Evolutionary conservation across 2,113 vertebrate species (phyloP).

Genomic region (Catharus fuscescens): DNA sequence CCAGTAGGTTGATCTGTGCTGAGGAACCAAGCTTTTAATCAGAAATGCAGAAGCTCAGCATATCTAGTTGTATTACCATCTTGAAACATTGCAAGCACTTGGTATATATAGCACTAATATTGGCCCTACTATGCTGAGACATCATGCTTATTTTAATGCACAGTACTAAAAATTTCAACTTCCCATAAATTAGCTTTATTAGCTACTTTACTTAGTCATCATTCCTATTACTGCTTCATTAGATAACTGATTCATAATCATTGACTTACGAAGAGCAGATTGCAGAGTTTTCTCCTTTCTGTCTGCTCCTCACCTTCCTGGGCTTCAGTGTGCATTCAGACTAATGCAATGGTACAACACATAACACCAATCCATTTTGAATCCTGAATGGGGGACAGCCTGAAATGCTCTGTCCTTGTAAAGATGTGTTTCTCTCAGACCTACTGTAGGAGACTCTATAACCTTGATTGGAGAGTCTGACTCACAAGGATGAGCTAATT

Average conservation of each 20-base stretch:
- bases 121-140: conserved; percentile 47
- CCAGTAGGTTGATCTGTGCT: background rate
- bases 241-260: conserved; percentile 57
- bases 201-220: conserved; percentile 64
- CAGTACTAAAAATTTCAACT: conserved; percentile 58
- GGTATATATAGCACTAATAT: conserved; percentile 25
- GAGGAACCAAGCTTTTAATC: background rate
- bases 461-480: conserved; percentile 48
- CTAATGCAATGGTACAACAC: background rate
- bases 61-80: conserved; percentile 34
- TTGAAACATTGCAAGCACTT: background rate
- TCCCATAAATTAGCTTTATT: conserved; percentile 64
- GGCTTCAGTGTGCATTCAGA: background rate
- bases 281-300: background rate
- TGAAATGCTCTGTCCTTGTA: conserved; percentile 22
- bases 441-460: background rate
- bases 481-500: conserved; percentile 54
- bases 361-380: background rate
- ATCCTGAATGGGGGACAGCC: background rate
- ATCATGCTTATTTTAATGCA: conserved; percentile 61
- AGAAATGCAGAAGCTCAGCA: conserved; percentile 26
- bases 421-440: background rate
- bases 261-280: conserved; percentile 54
- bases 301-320: background rate
- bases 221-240: conserved; percentile 67